These are phyloP conservation scores for Parazoanthus darwini DNA, from an alignment of 92 coral and sea anemone genomes.

Conservation along the genomic window DNA sequence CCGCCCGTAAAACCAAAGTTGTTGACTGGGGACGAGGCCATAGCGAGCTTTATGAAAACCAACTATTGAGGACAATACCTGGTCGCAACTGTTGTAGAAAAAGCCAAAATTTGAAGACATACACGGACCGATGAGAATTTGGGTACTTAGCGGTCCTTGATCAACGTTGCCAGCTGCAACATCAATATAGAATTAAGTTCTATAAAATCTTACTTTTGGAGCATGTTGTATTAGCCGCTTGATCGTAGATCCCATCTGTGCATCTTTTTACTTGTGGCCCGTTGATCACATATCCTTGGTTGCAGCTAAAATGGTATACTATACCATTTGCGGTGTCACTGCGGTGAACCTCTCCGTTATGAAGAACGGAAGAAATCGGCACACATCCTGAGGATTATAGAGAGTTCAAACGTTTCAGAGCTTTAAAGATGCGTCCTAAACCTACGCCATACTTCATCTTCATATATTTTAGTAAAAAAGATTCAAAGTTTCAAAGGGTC, in stretches of 20 bases:
- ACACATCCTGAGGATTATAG: background rate
- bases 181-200: background rate
- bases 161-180: no score
- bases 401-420: background rate
- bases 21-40: no score
- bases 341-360: background rate
- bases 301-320: slow-evolving; percentile 5
- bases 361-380: background rate
- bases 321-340: background rate
- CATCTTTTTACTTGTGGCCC: background rate
- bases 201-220: background rate
- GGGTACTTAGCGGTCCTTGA: no score
- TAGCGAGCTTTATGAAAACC: no score
- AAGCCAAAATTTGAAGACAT: no score
- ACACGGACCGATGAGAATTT: no score
- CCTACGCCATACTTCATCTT: no score
- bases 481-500: no score
- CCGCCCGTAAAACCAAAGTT: no score
- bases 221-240: slow-evolving; percentile 1
- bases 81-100: no score
- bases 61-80: no score
- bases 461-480: no score
- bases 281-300: background rate
- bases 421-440: background rate
- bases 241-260: background rate